These are phyloP conservation scores for Ptychadena robeensis DNA, from an alignment of 2,797 vertebrate species.

Conservation along the genomic window DNA sequence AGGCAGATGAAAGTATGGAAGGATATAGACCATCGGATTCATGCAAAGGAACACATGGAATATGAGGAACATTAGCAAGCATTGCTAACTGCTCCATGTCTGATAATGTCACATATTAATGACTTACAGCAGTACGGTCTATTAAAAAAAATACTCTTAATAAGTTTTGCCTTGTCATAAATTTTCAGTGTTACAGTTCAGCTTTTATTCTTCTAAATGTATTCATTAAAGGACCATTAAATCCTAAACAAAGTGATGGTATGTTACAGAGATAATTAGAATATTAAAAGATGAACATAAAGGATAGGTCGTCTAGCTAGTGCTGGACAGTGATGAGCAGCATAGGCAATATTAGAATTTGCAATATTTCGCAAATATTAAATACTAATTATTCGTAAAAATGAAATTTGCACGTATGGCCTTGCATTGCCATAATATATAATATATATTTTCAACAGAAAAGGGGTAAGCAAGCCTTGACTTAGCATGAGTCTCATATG, in stretches of 20 bases:
- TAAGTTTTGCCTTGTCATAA: not conserved
- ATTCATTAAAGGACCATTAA: conserved; percentile 26
- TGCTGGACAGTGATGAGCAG: too few species aligned
- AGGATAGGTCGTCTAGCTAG: not conserved
- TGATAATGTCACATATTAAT: conserved; percentile 13
- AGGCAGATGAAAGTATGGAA: conserved; percentile 1
- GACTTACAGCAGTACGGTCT: not conserved
- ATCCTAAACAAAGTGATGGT: not conserved
- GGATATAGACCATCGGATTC: conserved; percentile 12
- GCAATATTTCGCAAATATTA: too few species aligned
- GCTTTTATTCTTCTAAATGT: conserved; percentile 35
- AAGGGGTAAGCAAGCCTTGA: too few species aligned
- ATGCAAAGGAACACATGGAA: not conserved
- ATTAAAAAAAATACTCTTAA: conserved; percentile 13
- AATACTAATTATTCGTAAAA: too few species aligned
- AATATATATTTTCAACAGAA: too few species aligned
- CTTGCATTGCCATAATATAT: too few species aligned
- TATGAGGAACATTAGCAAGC: conserved; percentile 1
- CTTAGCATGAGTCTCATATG: too few species aligned
- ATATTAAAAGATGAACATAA: too few species aligned
- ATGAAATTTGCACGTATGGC: too few species aligned
- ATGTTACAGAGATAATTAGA: not conserved
- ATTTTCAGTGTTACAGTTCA: not conserved
- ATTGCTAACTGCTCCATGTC: not conserved
- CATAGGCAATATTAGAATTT: too few species aligned